These are phyloP conservation scores for Pedionomus torquatus DNA, from an alignment of 2,113 vertebrate genomes.

Conservation along the genomic window DNA sequence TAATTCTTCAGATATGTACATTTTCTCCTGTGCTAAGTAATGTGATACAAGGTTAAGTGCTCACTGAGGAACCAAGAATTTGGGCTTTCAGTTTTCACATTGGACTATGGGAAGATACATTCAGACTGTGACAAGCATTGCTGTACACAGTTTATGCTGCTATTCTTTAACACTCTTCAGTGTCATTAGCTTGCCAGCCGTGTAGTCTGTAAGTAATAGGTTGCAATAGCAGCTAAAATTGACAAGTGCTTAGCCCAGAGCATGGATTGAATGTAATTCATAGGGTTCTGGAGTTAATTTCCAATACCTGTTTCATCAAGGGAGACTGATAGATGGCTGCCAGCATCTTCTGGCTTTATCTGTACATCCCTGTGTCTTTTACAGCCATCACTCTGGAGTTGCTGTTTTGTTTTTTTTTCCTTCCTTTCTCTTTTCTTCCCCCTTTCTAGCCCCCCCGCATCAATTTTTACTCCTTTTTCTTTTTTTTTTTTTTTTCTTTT, in stretches of 20 bases:
- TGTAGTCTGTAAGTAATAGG: conserved; percentile 85
- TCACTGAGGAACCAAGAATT: neutral
- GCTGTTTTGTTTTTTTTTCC: neutral
- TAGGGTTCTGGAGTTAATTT: conserved; percentile 83
- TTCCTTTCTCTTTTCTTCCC: neutral
- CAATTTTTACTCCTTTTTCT: too few species aligned
- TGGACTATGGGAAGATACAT: neutral
- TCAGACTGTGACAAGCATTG: conserved; percentile 40
- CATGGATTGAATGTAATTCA: conserved; percentile 86
- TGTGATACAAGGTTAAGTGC: conserved; percentile 5
- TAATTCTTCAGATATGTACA: conserved; percentile 12
- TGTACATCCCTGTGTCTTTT: conserved; percentile 73
- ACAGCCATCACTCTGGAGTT: conserved; percentile 23
- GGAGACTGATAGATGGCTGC: conserved; percentile 77
- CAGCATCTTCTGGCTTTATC: conserved; percentile 75
- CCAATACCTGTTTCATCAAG: conserved; percentile 83
- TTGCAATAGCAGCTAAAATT: conserved; percentile 82
- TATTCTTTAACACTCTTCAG: conserved; percentile 68
- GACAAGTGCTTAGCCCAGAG: conserved; percentile 86
- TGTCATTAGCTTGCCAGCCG: conserved; percentile 80
- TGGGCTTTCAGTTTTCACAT: conserved; percentile 23
- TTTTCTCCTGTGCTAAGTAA: conserved; percentile 7
- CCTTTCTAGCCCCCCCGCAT: too few species aligned
- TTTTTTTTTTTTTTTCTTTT: neutral
- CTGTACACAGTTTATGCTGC: conserved; percentile 60